These are phyloP conservation scores for Drosophila phalerata DNA, from an alignment of 2,888 invertebrate genomes.

Conservation along the genomic window DNA sequence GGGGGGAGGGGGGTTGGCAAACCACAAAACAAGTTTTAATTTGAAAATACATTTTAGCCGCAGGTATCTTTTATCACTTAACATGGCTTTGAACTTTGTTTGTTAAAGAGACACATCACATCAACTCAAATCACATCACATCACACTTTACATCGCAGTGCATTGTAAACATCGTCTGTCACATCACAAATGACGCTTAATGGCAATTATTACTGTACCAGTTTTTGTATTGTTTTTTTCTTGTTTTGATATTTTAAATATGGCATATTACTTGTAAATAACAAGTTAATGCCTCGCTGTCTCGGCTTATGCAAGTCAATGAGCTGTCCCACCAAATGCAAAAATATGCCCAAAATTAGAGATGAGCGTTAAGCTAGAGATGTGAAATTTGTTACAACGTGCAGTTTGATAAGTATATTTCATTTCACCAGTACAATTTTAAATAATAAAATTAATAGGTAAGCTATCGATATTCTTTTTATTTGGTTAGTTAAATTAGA, in stretches of 20 bases:
- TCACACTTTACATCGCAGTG: conserved; percentile 1
- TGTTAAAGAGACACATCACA: conserved; percentile 18
- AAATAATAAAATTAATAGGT: no score
- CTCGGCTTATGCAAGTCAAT: conserved; percentile 36
- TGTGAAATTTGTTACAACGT: neutral
- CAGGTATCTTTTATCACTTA: conserved; percentile 49
- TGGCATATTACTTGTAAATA: conserved; percentile 49
- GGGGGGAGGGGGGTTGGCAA: neutral
- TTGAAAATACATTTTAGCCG: conserved; percentile 19
- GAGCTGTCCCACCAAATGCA: conserved; percentile 20
- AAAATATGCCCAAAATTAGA: conserved; percentile 13
- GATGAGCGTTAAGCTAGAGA: neutral
- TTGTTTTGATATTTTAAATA: conserved; percentile 33
- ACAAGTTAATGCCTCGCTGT: conserved; percentile 27
- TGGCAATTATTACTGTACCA: conserved; percentile 75
- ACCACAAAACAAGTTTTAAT: conserved; percentile 40
- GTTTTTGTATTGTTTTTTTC: conserved; percentile 41
- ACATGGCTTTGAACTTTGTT: conserved; percentile 73
- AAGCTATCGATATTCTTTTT: neutral
- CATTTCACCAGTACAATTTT: no score
- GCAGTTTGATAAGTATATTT: neutral
- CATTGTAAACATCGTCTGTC: conserved; percentile 16
- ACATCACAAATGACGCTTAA: conserved; percentile 55
- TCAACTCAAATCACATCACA: neutral
- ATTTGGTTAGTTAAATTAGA: no score